These are phyloP conservation scores for Chorisops tibialis DNA, from an alignment of 2,888 invertebrate species.

Conservation along the genomic window DNA sequence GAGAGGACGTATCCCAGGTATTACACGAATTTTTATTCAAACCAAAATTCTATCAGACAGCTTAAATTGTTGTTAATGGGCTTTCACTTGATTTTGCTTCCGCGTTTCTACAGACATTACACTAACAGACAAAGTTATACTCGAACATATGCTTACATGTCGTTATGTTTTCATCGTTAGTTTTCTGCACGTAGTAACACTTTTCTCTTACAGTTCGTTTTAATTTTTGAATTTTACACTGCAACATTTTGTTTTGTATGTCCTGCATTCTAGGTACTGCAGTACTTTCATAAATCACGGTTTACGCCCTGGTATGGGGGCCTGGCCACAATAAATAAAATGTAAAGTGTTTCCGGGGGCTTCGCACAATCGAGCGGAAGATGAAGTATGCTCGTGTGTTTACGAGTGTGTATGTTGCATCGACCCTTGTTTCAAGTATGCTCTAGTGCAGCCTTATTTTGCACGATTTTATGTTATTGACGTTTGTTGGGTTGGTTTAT, in stretches of 20 bases:
- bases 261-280: neutral
- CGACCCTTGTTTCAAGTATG: too few species aligned
- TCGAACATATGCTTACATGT: neutral
- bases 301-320: neutral
- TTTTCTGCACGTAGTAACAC: neutral
- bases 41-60: neutral
- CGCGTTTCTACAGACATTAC: neutral
- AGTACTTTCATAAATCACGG: conserved; percentile 18
- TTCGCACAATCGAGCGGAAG: too few species aligned
- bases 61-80: conserved; percentile 18
- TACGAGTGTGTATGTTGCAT: too few species aligned
- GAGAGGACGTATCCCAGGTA: conserved; percentile 24
- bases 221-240: too few species aligned
- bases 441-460: too few species aligned
- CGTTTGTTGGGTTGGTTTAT: too few species aligned
- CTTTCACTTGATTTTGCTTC: conserved; percentile 13
- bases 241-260: neutral
- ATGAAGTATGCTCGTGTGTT: too few species aligned
- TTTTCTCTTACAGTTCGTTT: neutral
- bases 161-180: neutral
- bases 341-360: too few species aligned
- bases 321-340: too few species aligned
- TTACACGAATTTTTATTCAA: neutral
- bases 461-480: too few species aligned
- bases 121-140: neutral